Percentiles rank a stretch among this genome's conserved stretches.
Evolutionary conservation across 2,113 vertebrate species (phyloP).

Genomic region (Passer domesticus): DNA sequence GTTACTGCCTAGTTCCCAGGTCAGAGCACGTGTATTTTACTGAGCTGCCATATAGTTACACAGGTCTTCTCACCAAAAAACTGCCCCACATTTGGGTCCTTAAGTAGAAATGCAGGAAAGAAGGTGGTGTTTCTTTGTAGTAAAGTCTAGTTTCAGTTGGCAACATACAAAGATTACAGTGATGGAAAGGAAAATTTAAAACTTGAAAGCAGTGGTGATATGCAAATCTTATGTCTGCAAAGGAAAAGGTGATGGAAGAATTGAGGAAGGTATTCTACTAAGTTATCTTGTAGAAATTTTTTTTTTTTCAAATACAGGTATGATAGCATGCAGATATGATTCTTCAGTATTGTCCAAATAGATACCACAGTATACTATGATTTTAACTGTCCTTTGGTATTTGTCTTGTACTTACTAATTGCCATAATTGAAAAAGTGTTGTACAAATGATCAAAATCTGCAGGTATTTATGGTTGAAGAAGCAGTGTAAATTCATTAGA

Average conservation of each 20-base stretch:
- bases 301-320: neutral
- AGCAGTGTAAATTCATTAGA: neutral
- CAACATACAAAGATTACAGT: neutral
- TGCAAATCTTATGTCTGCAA: neutral
- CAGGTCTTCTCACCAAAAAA: neutral
- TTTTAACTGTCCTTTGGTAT: neutral
- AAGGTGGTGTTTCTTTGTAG: neutral
- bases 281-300: neutral
- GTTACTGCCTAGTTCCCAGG: neutral
- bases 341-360: neutral
- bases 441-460: neutral
- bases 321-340: neutral
- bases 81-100: neutral
- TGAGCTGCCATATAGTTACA: neutral
- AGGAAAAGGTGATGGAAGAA: neutral
- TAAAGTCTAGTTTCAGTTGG: neutral
- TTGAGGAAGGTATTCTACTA: neutral
- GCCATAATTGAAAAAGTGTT: neutral
- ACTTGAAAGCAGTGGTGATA: neutral
- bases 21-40: neutral
- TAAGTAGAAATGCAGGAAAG: neutral
- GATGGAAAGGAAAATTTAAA: neutral
- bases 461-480: neutral
- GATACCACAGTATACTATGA: neutral
- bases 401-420: neutral